Base-by-base conservation (phyloP, 2,888 invertebrate genomes). In the Epistrophe grossulariae region DNA sequence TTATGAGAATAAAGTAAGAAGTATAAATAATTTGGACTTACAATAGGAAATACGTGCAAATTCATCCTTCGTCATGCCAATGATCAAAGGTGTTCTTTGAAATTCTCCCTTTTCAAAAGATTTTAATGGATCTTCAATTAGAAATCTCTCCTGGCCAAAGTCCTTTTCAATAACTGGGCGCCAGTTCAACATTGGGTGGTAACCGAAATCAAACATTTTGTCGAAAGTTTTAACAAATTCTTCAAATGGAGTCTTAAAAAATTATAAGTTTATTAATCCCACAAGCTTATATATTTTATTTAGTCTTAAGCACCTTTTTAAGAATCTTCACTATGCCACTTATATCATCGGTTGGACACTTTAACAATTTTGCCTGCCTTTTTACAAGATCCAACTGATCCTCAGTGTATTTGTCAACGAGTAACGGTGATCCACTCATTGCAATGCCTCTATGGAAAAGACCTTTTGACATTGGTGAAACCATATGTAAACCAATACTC, bases 361-460 rank as follows among this genome's bases (percentile, higher is more conserved):
- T 92, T 0, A 95, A 89, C 0, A 95, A 87, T 48, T 92, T 90
- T 0, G 96, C 96, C 89, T 96, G 95, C 78, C 94, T 94, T 77
- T 94, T 92, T 0, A 95, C 96, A 62, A 96, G 89, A 38, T 93
- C 90, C 10, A 94, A 90, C 89, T 95, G 95, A 77, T 95, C 90
- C 0, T 91, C 88, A 0, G 93, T 93, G 5, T 94, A 92, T 0
- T 94, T 92, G 89, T 92, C 93, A 38, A 94, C 94, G 1, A 93
- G 93, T 0, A 94, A 92, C 0, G 94, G 94, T 0, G 95, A 94
- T 0, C 94, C 95, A 89, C 96, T 96, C 94, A 95, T 95, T 2
- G 95, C 94, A 31, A 96, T 95, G 0, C 93, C 96, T 71, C 94
- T 94, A 90, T 96, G 96, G 91, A 96, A 96, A 0, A 96, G 92